Base-by-base conservation (phyloP, 2,888 invertebrate genomes). In the Drosophila falleni region DNA sequence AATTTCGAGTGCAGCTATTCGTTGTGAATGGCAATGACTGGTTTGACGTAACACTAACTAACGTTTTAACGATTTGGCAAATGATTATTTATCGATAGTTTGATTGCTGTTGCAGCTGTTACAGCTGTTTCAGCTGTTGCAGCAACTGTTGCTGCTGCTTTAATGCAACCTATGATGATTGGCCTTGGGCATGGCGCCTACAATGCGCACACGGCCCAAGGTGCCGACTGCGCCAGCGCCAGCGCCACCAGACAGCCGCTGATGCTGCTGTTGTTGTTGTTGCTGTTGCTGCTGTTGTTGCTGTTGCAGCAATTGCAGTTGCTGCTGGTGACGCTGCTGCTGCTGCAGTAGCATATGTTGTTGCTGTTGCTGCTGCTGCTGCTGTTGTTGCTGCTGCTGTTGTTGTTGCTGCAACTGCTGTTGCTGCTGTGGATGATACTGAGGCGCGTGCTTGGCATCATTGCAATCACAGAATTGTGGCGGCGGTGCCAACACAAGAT, bases 381-480 rank as follows among this genome's bases (percentile, higher is more conserved):
- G 78, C 37, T 71, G 81, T 3, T 81, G 78, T 10, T 78, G 83
- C 2, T 81, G 80, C 5, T 78, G 86, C 9, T 78, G 89, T 19
- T 87, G 88, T 6, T 80, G 81, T 5, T 80, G 79, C 9, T 77
- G 81, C 0, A 76, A 80, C 11, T 80, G 84, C 3, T 84, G 93
- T 82, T 84, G 92, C 70, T 86, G 90, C 37, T 81, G 84, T 49
- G 77, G 78, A 54, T 72, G 79, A 79, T 74, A 70, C 71, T 89
- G 91, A 39, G 91, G 91, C 61, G 89, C 78, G 71, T 92, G 92
- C 77, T 92, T 93, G 46, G 94, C 93, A 82, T 94, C 94, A 78
- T 94, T 94, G 80, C 92, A 92, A 93, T 97, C 97, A 93, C 96
- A 97, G 93, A 98, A 98, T 93, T 98, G 97, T 41, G 97, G 97